A percentile compares a stretch with the other conserved stretches of the same genome.
Conservation (phyloP, 35 echinoderm and acorn worm genomes). For the Ophiothrix spiculata region DNA sequence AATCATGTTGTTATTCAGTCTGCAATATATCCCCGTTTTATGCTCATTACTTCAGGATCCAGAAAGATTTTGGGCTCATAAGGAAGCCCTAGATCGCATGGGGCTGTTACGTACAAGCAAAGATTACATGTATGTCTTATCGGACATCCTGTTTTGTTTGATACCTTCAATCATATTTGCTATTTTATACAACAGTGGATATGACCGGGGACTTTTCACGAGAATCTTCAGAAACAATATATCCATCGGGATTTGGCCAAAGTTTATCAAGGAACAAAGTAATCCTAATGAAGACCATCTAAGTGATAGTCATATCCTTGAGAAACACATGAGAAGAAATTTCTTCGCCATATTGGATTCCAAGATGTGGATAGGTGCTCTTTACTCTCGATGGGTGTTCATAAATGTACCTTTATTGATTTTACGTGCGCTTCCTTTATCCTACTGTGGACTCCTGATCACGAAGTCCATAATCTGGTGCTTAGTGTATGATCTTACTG, state of each 20-base stretch:
- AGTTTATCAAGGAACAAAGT: background rate
- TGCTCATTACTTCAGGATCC: background rate
- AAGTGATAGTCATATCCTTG: background rate
- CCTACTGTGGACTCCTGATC: background rate
- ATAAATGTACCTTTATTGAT: background rate
- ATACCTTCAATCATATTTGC: background rate
- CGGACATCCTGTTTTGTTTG: background rate
- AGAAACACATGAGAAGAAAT: background rate
- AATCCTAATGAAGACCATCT: background rate
- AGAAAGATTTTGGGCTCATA: background rate
- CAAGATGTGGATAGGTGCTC: background rate
- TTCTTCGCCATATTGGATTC: background rate
- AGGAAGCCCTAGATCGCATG: background rate
- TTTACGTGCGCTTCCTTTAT: background rate
- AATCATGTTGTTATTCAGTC: background rate
- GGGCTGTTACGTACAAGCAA: background rate
- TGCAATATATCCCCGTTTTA: background rate
- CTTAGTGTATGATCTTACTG: background rate
- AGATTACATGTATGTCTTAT: background rate
- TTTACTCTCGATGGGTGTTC: background rate
- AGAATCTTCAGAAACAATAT: background rate
- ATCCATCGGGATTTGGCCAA: background rate
- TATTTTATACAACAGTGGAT: background rate
- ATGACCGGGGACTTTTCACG: background rate
- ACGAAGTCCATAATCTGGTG: background rate